Base-by-base conservation (phyloP, 2,113 vertebrate species). In the Strix uralensis region DNA sequence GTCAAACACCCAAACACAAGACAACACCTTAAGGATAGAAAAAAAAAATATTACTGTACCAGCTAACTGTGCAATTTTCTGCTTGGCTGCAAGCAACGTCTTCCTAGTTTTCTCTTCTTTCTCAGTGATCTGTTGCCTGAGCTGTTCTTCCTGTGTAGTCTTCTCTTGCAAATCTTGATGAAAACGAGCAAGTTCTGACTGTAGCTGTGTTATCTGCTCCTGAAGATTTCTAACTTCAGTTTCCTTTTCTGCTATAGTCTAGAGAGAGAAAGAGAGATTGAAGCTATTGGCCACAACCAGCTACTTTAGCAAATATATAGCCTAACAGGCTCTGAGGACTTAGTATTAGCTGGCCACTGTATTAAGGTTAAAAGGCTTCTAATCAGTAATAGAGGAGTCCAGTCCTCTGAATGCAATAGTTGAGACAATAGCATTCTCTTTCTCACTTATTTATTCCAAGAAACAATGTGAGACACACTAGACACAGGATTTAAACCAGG, bases 51-150 rank as follows among this genome's bases (percentile, higher is more conserved):
- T 4, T 32, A 29, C 32, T 91, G 97, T 96, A 99, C 99, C 97
- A 63, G 98, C 96, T 88, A 99, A 98, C 67, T 99, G 99, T 81
- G 97, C 98, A 96, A 99, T 99, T 96, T 99, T 99, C 98, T 99
- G 99, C 90, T 98, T 99, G 82, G 99, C 99, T 12, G 95, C 98
- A 87, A 99, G 91, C 22, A 99, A 97, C 1, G 99, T 98, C 96
- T 99, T 99, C 94, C 98, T 98, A 5, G 99, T 99, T 94, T 99
- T 99, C 63, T 99, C 99, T 30, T 99, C 99, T 95, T 99, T 99
- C 78, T 99, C 99, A 0, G 98, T 94, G 79, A 99, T 98, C 96
- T 99, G 99, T 85, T 99, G 99, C 34, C 98, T 98, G 62, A 99
- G 98, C 32, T 98, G 98, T 4, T 99, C 99, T 85, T 99, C 99